Evolutionary conservation across 2,797 vertebrate genomes (phyloP).

Genomic region (Gymnoscopelus microlampas): DNA sequence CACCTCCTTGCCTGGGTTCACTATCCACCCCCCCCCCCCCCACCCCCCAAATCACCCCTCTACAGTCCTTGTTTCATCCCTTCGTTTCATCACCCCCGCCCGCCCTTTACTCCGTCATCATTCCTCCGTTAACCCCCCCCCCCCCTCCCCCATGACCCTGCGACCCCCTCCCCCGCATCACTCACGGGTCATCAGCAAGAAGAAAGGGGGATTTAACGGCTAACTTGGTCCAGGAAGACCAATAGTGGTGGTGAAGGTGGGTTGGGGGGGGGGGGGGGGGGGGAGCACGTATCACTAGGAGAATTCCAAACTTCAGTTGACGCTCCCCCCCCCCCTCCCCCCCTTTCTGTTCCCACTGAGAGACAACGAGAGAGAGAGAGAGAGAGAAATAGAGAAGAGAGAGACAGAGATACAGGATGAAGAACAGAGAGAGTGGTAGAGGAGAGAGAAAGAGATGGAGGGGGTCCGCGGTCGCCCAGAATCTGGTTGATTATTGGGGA

Average conservation of each 20-base stretch:
- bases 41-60: not conserved
- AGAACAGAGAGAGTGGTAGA: no score
- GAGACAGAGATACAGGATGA: no score
- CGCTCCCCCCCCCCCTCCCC: not conserved
- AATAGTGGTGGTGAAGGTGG: slow-evolving; percentile 25
- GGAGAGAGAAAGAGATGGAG: no score
- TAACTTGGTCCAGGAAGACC: slow-evolving; percentile 65
- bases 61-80: slow-evolving; percentile 28
- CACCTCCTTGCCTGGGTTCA: slow-evolving; percentile 39
- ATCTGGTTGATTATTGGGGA: no score
- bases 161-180: slow-evolving; percentile 57
- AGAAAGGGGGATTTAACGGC: slow-evolving; percentile 77
- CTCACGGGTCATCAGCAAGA: slow-evolving; percentile 77
- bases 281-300: slow-evolving; percentile 54
- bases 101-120: not conserved
- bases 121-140: not conserved
- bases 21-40: slow-evolving; percentile 3
- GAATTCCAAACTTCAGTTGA: slow-evolving; percentile 61
- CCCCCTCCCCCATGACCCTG: slow-evolving; percentile 54
- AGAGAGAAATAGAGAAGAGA: no score
- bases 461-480: no score
- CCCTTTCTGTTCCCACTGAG: no score
- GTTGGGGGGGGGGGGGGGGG: slow-evolving; percentile 18
- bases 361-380: no score
- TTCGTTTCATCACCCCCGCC: slow-evolving; percentile 5